Base-by-base conservation (phyloP, 1,140 invertebrate genomes). In the Drosophila kohkoa region DNA sequence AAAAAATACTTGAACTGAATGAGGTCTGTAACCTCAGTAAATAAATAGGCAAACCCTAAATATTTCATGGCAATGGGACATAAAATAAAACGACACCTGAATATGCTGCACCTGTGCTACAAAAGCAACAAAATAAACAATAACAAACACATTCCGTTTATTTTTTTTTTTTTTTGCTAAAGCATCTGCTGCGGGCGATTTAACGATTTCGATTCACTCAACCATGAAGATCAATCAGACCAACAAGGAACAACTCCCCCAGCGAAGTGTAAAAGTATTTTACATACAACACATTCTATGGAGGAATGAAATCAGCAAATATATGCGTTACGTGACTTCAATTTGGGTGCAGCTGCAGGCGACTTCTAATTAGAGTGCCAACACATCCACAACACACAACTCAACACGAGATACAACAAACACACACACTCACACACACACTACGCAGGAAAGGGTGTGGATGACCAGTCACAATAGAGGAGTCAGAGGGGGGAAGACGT, bases 251-350 rank as follows among this genome's bases (percentile, higher is more conserved):
- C 58, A 48, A 62, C 58, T 76, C 30, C 57, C 57, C 3, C 63
- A 68, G 59, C 62, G 59, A 70, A 82, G 73, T 76, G 55, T 74
- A 74, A 63, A 65, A 60, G 69, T 67, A 41, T 69, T 69, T 55
- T 58, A 41, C 28, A 71, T 62, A 35, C 16, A 10, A 68, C 38
- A 68, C 38, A 68, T 54, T 62, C 57, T 60, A 54, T 41, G 30
- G 49, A 49, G 10, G 88, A 87, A 87, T 88, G 70, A 82, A 88
- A 88, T 87, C 83, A 79, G 69, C 82, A 87, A 88, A 87, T 88
- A 87, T 88, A 87, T 74, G 83, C 67, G 35, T 88, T 82, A 82
- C 83, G 79, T 87, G 82, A 87, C 82, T 87, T 82, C 77, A 87
- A 80, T 88, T 73, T 77, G 77, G 82, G 82, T 87, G 82, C 82